A percentile compares a stretch with the other conserved stretches of the same genome.
Evolutionary conservation across 2,797 vertebrate genomes (phyloP).

Genomic region (Cyclopterus lumpus): DNA sequence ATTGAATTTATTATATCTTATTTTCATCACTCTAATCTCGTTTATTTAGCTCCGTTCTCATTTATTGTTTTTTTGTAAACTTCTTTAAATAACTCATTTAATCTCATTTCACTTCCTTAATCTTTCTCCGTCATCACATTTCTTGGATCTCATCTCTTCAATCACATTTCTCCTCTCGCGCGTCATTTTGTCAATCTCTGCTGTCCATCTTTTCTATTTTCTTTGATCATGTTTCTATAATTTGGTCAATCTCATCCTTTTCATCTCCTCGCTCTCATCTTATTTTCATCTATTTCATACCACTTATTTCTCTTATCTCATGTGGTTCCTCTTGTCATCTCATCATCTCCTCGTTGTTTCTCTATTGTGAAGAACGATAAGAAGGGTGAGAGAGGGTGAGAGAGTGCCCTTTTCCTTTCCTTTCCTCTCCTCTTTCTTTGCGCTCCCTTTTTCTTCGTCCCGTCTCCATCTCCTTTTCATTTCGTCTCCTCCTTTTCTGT

Average conservation of each 20-base stretch:
- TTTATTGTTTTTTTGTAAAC: background rate
- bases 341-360: background rate
- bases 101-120: background rate
- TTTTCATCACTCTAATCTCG: background rate
- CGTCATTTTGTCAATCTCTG: background rate
- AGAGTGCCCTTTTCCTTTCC: background rate
- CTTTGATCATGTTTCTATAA: background rate
- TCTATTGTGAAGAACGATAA: conserved; percentile 17
- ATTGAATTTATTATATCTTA: background rate
- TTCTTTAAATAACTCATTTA: background rate
- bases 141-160: background rate
- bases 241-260: background rate
- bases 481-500: background rate
- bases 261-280: background rate
- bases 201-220: background rate
- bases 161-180: background rate
- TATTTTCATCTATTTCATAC: background rate
- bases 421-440: background rate
- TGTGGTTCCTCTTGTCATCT: background rate
- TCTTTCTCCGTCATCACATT: background rate
- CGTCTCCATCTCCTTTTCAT: background rate
- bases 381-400: conserved; percentile 44
- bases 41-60: background rate
- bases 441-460: background rate
- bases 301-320: background rate